Evolutionary conservation across 1,140 invertebrate species (phyloP), one percentile per base, ranked within the genome.

Genomic region (Globodera rostochiensis): DNA sequence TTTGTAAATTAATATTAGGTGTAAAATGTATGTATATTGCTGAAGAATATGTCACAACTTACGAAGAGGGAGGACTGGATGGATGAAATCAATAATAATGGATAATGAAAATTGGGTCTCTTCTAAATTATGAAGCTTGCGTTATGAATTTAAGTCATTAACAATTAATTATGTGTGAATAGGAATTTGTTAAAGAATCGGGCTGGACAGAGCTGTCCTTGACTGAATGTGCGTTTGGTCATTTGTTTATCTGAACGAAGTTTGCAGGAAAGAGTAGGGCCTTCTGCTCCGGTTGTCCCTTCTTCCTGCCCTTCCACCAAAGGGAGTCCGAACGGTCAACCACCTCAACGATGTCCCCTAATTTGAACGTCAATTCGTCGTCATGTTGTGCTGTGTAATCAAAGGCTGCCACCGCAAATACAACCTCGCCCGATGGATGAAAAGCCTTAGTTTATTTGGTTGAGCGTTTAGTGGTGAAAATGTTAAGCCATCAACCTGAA

Each of bases 331-430:
- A 73, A 45, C 77, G 47, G 15, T 84, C 83, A 13, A 84, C 71
- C 7, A 85, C 84, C 75, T 86, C 84, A 45, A 85, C 85, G 46
- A 87, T 15, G 71, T 85, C 84, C 9, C 85, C 82, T 4, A 69
- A 64, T 74, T 87, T 87, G 82, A 85, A 85, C 15, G 69, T 71
- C 25, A 85, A 73, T 9, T 85, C 84, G 50, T 85, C 84, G n/a
- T 73, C 82, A 67, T 86, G 85, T 57, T 85, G 85, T 9, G 85
- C 84, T 19, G 73, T 64, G 64, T 85, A 85, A 49, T 85, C 84
- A 49, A 86, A 85, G 15, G 74, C 80, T 5, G 85, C 84, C 73
- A 46, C 57, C 46, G 84, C 84, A 6, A 84, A 21, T 53, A 66
- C 8, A 19, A 15, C 25, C 25, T 9, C 73, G 6, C 57, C 47